These are phyloP conservation scores for Tichodroma muraria DNA, from an alignment of 2,113 vertebrate species.

Conservation along the genomic window DNA sequence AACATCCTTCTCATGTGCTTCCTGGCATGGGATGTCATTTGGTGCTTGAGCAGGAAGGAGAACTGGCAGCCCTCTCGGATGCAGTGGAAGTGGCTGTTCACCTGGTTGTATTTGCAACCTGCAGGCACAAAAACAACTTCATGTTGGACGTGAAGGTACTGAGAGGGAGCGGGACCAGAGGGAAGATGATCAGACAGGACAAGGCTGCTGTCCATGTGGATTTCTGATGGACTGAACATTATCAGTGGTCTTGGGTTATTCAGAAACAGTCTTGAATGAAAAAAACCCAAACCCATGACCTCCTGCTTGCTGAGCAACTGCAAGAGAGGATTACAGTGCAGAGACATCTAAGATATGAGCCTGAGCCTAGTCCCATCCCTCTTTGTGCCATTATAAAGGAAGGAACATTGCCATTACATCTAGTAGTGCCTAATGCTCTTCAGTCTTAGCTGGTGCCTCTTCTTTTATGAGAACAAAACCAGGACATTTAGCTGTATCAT, in stretches of 20 bases:
- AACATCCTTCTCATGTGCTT: constrained; percentile 99
- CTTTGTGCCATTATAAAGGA: neutral
- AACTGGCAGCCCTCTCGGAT: constrained; percentile 98
- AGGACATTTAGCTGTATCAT: neutral
- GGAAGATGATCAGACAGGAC: neutral
- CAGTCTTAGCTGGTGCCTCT: neutral
- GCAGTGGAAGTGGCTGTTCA: constrained; percentile 99
- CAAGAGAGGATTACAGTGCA: neutral
- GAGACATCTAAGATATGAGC: neutral
- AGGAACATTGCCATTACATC: neutral
- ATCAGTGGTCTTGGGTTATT: neutral
- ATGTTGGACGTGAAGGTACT: neutral
- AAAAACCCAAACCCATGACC: neutral
- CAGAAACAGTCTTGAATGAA: neutral
- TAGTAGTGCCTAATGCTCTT: neutral
- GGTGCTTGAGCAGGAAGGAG: constrained; percentile 99
- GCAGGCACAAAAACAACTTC: neutral
- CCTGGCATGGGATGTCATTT: constrained; percentile 97
- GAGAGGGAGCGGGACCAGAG: neutral
- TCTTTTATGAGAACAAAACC: neutral
- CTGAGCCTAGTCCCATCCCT: neutral
- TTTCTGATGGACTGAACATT: neutral
- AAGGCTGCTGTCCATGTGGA: neutral
- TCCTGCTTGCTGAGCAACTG: neutral
- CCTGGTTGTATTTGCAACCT: constrained; percentile 99